phyloP scores from a whole-genome alignment of 1,140 invertebrate species.

The Lepidurus apus region DNA sequence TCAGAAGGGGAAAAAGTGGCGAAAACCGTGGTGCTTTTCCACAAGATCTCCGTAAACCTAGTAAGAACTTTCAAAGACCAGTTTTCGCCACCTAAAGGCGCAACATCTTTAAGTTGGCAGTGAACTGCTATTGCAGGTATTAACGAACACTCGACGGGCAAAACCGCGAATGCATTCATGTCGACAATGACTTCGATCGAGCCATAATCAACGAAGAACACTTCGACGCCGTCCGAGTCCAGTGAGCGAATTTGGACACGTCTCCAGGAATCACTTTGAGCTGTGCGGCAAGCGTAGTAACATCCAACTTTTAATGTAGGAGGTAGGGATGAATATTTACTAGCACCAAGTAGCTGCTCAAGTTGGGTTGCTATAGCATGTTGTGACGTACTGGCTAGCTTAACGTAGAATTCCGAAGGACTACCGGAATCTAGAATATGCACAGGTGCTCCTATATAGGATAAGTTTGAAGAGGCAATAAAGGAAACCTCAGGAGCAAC shows the following conservation, averaged over 20 bases:
- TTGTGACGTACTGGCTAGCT: background rate
- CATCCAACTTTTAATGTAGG: background rate
- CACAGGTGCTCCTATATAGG: background rate
- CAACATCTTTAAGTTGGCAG: background rate
- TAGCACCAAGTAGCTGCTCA: background rate
- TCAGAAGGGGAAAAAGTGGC: background rate
- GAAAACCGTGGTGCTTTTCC: background rate
- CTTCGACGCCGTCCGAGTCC: background rate
- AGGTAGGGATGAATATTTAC: background rate
- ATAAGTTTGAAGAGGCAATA: too few species aligned
- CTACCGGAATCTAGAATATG: background rate
- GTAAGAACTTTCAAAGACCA: background rate
- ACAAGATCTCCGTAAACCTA: background rate
- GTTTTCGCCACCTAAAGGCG: background rate
- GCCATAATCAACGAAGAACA: background rate
- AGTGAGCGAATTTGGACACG: background rate
- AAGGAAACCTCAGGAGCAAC: too few species aligned
- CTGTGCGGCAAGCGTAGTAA: background rate
- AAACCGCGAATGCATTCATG: background rate
- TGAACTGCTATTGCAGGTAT: background rate
- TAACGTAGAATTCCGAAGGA: conserved; percentile 8
- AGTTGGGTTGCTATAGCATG: background rate
- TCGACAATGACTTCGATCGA: background rate
- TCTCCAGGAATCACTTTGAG: background rate
- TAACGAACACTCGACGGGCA: background rate